Base-by-base conservation (phyloP, 92 coral and sea anemone species). In the Heliopora coerulea region DNA sequence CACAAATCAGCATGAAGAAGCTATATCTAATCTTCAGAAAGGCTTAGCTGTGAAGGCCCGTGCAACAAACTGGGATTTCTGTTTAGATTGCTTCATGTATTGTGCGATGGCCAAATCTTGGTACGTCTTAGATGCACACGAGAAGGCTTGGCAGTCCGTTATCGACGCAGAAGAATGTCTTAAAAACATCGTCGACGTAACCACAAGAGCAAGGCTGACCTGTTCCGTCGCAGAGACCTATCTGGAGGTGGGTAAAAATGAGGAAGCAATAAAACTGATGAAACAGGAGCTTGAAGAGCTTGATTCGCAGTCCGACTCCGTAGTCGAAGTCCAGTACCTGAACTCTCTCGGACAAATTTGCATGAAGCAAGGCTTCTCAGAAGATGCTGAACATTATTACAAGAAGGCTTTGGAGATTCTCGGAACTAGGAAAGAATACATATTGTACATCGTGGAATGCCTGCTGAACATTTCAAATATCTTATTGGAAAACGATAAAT, bases 61-160 rank as follows among this genome's bases (percentile, higher is more conserved):
- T 20, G 15, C 13, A 42, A 46, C 49, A 14, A 39, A 29, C 29
- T 15, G 41, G 8, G 42, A 44, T 6, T 29, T 28, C 29, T 0
- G 1, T 27, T 23, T 44, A 8, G 59, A 67, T 20, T 67, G 74
- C 27, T 37, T 49, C 39, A 3, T 44, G 33, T 44, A 67, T 39
- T 67, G 59, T 30, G 20, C 9, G 26, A 37, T 67, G 49, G 58
- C 74, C 34, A 67, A 23, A 6, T 19, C 58, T 37, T 49, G 74
- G 74, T 21, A 46, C 33, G 24, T 0, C 0, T 40, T 37, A 49
- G 32, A 48, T 11, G 29, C 19, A 26, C 13, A 14, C 9, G 59
- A 67, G 3, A 44, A 67, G 54, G 74, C 74, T 23, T 67, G 56
- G 74, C 49, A 49, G 30, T 28, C 74, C 54, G 74, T 42, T 27